phyloP scores from a whole-genome alignment of 2,888 invertebrate species.

The Oscheius sp. region DNA sequence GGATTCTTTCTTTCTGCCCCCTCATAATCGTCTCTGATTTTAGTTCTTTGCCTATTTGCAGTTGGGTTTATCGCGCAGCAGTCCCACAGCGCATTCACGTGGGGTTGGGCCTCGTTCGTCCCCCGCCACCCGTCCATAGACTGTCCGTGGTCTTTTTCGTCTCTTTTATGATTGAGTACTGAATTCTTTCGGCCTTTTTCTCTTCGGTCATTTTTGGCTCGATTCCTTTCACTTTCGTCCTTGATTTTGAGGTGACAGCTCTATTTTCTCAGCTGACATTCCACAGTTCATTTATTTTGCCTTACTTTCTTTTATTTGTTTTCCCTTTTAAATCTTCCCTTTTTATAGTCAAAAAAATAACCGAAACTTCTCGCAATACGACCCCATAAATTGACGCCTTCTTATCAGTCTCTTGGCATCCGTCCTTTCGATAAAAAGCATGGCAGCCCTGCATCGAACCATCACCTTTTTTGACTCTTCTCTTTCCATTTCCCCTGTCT shows the following conservation, averaged over 20 bases:
- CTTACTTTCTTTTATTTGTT: not conserved
- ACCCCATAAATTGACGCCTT: not conserved
- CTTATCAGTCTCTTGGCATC: not conserved
- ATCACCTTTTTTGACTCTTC: not conserved
- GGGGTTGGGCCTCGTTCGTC: constrained; percentile 9
- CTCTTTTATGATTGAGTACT: not conserved
- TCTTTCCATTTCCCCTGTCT: not conserved
- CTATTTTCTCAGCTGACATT: not conserved
- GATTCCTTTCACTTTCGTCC: not conserved
- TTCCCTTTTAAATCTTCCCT: not conserved
- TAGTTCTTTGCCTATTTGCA: constrained; percentile 5
- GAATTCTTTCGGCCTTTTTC: not conserved
- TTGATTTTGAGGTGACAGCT: not conserved
- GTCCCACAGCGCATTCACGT: constrained; percentile 9
- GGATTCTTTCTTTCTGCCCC: not conserved
- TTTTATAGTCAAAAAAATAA: not conserved
- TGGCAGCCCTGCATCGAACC: no score
- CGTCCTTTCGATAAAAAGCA: not conserved
- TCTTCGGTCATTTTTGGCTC: not conserved
- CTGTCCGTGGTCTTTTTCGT: not conserved
- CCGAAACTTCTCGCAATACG: not conserved
- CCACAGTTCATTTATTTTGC: not conserved
- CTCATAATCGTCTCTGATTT: no score
- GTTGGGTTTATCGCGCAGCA: not conserved
- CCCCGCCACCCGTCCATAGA: constrained; percentile 2